These are phyloP conservation scores for Smithornis capensis DNA, from an alignment of 2,113 vertebrate genomes.

Conservation along the genomic window DNA sequence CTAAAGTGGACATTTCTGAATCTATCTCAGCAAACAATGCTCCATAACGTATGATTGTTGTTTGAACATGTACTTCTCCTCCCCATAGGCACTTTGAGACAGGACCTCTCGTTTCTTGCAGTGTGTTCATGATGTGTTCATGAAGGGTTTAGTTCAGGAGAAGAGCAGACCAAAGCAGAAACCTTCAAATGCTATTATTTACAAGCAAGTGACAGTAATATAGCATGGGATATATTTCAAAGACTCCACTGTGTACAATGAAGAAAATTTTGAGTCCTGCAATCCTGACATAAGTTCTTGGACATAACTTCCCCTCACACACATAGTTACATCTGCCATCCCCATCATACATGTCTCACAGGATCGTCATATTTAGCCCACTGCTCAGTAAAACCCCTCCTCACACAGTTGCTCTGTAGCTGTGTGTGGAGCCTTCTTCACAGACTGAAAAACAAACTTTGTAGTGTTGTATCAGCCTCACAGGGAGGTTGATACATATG, in stretches of 20 bases:
- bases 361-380: accelerated
- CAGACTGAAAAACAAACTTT: not conserved
- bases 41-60: accelerated
- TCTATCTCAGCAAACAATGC: not conserved
- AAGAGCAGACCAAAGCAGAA: not conserved
- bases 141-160: not conserved
- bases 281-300: not conserved
- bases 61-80: not conserved
- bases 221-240: not conserved
- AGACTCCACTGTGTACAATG: accelerated
- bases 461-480: not conserved
- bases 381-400: not conserved
- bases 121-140: not conserved
- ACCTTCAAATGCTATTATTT: not conserved
- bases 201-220: not conserved
- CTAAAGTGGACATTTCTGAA: not conserved
- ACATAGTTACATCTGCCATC: not conserved
- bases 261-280: not conserved
- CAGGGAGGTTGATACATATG: accelerated
- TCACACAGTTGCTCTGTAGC: not conserved
- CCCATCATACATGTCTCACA: accelerated
- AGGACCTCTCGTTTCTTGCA: not conserved
- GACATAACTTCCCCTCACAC: not conserved
- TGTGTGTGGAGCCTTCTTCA: not conserved
- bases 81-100: not conserved